Base-by-base conservation (phyloP, 2,113 vertebrate species). In the Sorex fumeus region DNA sequence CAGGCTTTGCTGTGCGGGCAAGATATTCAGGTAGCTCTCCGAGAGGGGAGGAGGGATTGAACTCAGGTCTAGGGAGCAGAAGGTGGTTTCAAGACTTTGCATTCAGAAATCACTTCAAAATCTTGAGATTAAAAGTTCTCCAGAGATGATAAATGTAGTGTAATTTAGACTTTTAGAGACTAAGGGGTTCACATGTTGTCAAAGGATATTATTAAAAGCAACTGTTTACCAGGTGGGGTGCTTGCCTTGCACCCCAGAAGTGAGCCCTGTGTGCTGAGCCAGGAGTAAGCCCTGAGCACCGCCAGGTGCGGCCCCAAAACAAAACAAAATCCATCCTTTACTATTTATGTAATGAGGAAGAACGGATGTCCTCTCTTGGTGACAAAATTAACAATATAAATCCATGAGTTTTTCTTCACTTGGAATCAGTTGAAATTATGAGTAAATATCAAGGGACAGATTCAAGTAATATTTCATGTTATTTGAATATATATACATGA, bases 101-200 rank as follows among this genome's bases (percentile, higher is more conserved):
- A 47, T 47, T 91, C 36, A 74, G 53, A 84, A 96, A 89, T 71
- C 85, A 53, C 84, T 95, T 94, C 74, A 87, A 87, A 90, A 95
- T 80, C 71, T 60, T 93, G 77, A 96, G 84, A 95, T 85, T 74
- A 93, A 94, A 77, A 30, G 10, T 76, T 90, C 53, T 71, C 30
- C 72, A 91, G 74, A 79, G 94, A 85, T 90, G 93, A 84, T 69
- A 95, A 90, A 87, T 91, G 78, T 43, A 57, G 15, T 85, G 34
- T 79, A 92, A 76, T 66, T 88, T 88, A 87, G 75, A 81, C 30
- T 94, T 93, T 83, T 40, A 32, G 43, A n/a, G 30, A 40, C 50
- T 53, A 4, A 86, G 40, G 91, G 62, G 88, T 87, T 69, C 69
- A 74, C 84, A 36, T 12, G 23, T 94, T 95, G 91, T 94, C 88